A percentile compares a stretch with the other conserved stretches of the same genome.
These are phyloP conservation scores for Cryptus armator DNA, from an alignment of 2,888 invertebrate genomes.

Conservation along the genomic window DNA sequence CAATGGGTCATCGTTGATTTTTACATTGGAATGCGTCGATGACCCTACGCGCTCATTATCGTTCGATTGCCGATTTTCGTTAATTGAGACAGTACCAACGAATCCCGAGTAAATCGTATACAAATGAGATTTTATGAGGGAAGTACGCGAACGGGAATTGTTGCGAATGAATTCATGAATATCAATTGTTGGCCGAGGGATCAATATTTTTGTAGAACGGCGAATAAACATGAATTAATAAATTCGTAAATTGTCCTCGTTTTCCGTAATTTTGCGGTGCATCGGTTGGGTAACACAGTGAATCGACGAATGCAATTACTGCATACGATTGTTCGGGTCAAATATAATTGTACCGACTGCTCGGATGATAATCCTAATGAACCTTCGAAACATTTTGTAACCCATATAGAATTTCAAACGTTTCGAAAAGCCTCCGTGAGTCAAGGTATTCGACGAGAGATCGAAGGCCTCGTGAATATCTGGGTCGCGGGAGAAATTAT, in stretches of 20 bases:
- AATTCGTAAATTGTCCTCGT: neutral
- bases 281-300: neutral
- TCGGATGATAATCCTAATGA: constrained; percentile 2
- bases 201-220: neutral
- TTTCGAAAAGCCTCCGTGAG: neutral
- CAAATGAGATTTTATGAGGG: constrained; percentile 20
- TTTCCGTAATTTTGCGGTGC: neutral
- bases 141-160: neutral
- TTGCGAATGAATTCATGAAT: neutral
- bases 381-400: neutral
- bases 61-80: constrained; percentile 30
- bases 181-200: neutral
- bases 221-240: neutral
- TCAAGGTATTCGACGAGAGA: constrained; percentile 23
- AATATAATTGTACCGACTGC: neutral
- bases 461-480: constrained; percentile 5
- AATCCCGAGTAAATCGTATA: constrained; percentile 2
- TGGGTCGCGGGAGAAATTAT: constrained; percentile 12
- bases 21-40: neutral
- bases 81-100: constrained; percentile 8
- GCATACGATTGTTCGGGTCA: neutral
- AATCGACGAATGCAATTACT: too few relatives aligned
- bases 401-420: constrained; percentile 17
- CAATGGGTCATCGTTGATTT: neutral
- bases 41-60: constrained; percentile 17